Evolutionary conservation across 2,113 vertebrate genomes (phyloP), one percentile per base, ranked within the genome.

Genomic region (Todiramphus chloris): DNA sequence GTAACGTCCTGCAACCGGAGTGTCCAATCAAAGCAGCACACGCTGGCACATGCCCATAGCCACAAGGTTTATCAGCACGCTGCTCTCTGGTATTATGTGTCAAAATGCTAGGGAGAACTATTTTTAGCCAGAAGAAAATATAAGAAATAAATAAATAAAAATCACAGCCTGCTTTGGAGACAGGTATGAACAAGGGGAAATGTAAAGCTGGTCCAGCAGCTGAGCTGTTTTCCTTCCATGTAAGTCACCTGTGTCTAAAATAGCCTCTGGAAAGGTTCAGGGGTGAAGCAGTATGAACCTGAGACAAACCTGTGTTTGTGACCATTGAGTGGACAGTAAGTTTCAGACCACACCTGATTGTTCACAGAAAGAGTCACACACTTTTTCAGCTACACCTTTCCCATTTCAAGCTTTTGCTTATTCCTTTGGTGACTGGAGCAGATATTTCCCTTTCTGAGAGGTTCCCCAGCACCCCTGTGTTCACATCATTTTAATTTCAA

Each of bases 281-380:
- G 33, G 31, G 20, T 75, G 56, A 76, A 64, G 25, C 24, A 64
- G 33, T 6, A 25, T 0, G 3, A 91, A 53, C 12, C 41, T 39
- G 78, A 82, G 81, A 68, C 20, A 90, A 88, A 77, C 7, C 39
- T 41, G 39, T 39, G 30, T 68, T 76, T 68, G 79, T 58, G 58
- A 9, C 51, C 43, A 33, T 44, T 30, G 35, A 39, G 16, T 9
- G 15, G n/a, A 16, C 30, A 13, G 25, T 67, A 39, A 62, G 10
- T 78, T 70, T 74, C 59, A 51, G 37, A 74, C 35, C 53, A 74
- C 9, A 14, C 17, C 59, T 56, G 35, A 31, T 25, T 44, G 13
- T 33, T 82, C 43, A 39, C 50, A 37, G 67, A 37, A 48, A 17
- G 24, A 89, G 13, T 41, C 28, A 55, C 0, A 0, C 5, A 7